phyloP scores from a whole-genome alignment of 2,113 vertebrate genomes.

The Cochlearius cochlearius region DNA sequence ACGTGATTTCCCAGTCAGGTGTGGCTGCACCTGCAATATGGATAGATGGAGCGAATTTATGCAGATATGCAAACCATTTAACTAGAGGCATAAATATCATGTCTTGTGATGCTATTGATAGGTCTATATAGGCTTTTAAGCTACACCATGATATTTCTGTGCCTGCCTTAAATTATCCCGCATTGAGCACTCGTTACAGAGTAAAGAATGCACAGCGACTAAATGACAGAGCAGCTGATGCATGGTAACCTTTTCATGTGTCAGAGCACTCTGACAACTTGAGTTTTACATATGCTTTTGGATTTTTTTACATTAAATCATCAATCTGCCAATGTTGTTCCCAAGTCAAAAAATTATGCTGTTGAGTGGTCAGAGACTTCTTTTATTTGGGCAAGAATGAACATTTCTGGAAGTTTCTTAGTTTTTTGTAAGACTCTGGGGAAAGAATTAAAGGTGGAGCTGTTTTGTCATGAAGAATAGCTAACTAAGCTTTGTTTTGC shows the following conservation, averaged over 20 bases:
- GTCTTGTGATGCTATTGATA: not conserved
- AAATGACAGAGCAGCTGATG: not conserved
- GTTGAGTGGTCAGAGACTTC: not conserved
- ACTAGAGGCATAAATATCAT: not conserved
- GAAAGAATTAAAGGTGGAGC: not conserved
- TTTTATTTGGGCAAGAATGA: not conserved
- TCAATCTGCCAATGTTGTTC: not conserved
- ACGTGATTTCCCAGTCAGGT: not conserved
- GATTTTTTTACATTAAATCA: constrained; percentile 20
- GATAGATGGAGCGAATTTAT: not conserved
- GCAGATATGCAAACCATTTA: not conserved
- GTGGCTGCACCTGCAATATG: not conserved
- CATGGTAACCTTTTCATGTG: not conserved
- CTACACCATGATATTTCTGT: not conserved
- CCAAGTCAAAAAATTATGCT: not conserved
- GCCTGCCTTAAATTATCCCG: not conserved
- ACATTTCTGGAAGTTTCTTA: not conserved
- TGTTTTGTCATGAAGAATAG: not conserved
- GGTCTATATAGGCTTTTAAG: not conserved
- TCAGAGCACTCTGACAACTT: constrained; percentile 7
- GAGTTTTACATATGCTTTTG: constrained; percentile 20
- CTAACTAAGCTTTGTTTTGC: not conserved
- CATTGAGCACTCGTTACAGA: not conserved
- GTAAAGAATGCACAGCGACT: not conserved
- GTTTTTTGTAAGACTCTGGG: not conserved